Evolutionary conservation across 2,113 vertebrate species (phyloP).

Genomic region (Brachypodius melanocephalos): DNA sequence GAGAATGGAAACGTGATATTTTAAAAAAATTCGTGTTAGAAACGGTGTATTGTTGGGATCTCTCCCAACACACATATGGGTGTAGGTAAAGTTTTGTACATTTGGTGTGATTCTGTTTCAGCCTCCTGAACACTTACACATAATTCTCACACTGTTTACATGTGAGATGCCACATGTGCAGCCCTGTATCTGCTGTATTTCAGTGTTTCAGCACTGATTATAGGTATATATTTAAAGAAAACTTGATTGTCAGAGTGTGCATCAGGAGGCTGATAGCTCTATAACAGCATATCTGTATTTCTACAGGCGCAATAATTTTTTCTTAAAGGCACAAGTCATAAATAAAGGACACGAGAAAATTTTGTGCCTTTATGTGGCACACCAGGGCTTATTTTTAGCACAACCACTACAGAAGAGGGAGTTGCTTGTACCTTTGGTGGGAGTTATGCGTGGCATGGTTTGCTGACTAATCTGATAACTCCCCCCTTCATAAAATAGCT

Average conservation of each 20-base stretch:
- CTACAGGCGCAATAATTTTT: background rate
- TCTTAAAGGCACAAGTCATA: background rate
- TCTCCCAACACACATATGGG: background rate
- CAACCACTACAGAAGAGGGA: background rate
- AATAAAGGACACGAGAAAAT: background rate
- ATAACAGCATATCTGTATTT: background rate
- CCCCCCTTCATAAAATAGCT: background rate
- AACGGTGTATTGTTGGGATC: background rate
- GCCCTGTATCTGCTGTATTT: background rate
- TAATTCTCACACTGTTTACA: fast-evolving
- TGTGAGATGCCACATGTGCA: background rate
- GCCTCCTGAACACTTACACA: background rate
- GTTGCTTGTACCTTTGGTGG: background rate
- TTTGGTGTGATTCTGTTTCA: background rate
- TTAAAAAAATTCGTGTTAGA: background rate
- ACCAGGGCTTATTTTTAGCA: constrained; percentile 19
- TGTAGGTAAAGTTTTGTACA: background rate
- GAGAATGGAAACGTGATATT: background rate
- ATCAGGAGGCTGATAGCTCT: background rate
- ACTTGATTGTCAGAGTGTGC: background rate
- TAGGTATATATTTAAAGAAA: background rate
- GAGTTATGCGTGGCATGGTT: background rate
- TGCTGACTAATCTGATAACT: constrained; percentile 15
- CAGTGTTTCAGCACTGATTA: background rate
- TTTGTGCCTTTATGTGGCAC: constrained; percentile 6